Evolutionary conservation across 1,140 invertebrate genomes (phyloP).

Genomic region (Diuraphis noxia): DNA sequence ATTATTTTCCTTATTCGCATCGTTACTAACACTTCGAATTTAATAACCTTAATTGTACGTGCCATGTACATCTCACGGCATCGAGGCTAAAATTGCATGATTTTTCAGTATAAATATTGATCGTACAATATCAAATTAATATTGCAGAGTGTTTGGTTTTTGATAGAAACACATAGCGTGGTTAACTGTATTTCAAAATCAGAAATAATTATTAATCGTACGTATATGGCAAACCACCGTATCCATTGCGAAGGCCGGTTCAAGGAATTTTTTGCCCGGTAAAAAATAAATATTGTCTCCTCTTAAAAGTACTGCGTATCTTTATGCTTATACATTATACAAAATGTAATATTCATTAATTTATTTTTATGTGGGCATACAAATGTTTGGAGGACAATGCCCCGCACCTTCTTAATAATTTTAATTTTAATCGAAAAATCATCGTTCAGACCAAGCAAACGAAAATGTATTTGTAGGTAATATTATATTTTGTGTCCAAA

Average conservation of each 20-base stretch:
- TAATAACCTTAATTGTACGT: background rate
- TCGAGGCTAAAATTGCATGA: background rate
- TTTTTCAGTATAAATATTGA: rapidly evolving
- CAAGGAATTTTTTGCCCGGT: background rate
- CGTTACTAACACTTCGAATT: background rate
- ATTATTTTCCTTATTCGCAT: background rate
- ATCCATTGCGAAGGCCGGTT: background rate
- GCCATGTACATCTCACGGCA: background rate
- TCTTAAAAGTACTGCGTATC: background rate
- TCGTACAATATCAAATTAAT: background rate
- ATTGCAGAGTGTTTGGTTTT: background rate
- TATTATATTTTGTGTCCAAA: background rate
- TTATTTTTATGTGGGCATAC: background rate
- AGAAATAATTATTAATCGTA: background rate
- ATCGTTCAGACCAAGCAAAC: background rate
- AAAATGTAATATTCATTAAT: too few relatives aligned
- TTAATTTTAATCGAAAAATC: background rate
- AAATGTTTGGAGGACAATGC: background rate
- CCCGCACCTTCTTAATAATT: background rate
- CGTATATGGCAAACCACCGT: too few relatives aligned
- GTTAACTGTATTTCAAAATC: background rate
- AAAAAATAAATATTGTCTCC: background rate
- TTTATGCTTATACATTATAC: background rate
- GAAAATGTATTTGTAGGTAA: background rate
- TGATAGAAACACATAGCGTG: background rate